Evolutionary conservation across 92 coral and sea anemone species (phyloP).

Genomic region (Bergia sp.): DNA sequence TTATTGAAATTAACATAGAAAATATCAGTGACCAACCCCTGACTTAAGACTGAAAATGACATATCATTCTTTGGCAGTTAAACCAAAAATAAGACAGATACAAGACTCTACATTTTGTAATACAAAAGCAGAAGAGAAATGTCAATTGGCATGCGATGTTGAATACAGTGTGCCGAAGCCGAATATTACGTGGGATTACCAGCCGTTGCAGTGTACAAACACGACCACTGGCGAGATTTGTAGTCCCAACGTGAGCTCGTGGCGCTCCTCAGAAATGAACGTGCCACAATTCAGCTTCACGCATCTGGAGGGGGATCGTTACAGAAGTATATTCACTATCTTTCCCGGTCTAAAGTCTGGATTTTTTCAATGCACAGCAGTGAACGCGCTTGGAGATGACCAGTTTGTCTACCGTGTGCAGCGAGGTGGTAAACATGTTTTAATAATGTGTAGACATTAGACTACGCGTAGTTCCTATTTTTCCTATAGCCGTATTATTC

Average conservation of each 20-base stretch:
- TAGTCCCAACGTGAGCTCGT: not conserved
- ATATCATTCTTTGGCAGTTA: not conserved
- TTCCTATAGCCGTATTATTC: no score
- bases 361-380: constrained; percentile 45
- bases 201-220: constrained; percentile 1
- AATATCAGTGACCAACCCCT: not conserved
- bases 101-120: not conserved
- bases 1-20: no score
- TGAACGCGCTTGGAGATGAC: constrained; percentile 30
- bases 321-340: constrained; percentile 29
- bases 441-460: not conserved
- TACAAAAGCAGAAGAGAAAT: not conserved
- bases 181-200: constrained; percentile 22
- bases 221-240: not conserved
- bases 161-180: constrained; percentile 27
- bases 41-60: not conserved
- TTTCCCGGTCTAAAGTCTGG: not conserved
- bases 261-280: not conserved
- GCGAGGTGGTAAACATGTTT: not conserved
- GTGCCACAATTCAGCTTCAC: not conserved
- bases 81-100: constrained; percentile 1
- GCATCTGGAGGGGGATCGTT: not conserved
- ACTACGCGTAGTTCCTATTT: no score
- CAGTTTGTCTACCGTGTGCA: not conserved
- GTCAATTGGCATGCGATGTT: constrained; percentile 4